Evolutionary conservation across 2,888 invertebrate species (phyloP).

Genomic region (Conops quadrifasciatus): DNA sequence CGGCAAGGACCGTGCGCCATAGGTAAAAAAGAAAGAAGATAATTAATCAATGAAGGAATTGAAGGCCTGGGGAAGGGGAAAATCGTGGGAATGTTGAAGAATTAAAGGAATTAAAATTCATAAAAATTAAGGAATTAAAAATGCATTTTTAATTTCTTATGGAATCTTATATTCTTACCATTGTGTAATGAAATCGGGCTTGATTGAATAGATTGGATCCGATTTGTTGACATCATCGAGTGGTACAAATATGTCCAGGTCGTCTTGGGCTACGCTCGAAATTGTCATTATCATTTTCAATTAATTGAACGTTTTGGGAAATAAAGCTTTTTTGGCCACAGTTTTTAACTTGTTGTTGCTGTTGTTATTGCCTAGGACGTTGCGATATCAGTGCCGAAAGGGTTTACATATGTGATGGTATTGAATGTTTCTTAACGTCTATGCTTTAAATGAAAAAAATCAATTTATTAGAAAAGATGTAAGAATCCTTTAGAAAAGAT

Average conservation of each 20-base stretch:
- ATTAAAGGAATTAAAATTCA: background rate
- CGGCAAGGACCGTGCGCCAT: background rate
- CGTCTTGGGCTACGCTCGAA: conserved; percentile 42
- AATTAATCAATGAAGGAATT: background rate
- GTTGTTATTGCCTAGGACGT: background rate
- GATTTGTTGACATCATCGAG: conserved; percentile 68
- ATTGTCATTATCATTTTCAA: conserved; percentile 42
- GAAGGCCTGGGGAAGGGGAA: background rate
- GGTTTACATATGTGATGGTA: no score
- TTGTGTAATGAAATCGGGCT: conserved; percentile 79
- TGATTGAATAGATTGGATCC: conserved; percentile 79
- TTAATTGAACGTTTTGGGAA: background rate
- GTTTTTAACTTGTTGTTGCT: conserved; percentile 10
- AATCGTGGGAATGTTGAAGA: background rate
- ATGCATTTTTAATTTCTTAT: no score
- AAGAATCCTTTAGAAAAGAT: no score
- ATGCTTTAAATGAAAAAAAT: no score
- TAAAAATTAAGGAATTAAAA: no score
- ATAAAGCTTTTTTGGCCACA: conserved; percentile 36
- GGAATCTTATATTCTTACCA: conserved; percentile 69
- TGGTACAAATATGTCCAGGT: conserved; percentile 65
- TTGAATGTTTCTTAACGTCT: no score
- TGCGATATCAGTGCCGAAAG: background rate
- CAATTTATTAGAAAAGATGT: no score
- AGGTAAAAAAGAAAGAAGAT: background rate